Evolutionary conservation across 1,140 invertebrate genomes (phyloP).

Genomic region (Drosophila teissieri): DNA sequence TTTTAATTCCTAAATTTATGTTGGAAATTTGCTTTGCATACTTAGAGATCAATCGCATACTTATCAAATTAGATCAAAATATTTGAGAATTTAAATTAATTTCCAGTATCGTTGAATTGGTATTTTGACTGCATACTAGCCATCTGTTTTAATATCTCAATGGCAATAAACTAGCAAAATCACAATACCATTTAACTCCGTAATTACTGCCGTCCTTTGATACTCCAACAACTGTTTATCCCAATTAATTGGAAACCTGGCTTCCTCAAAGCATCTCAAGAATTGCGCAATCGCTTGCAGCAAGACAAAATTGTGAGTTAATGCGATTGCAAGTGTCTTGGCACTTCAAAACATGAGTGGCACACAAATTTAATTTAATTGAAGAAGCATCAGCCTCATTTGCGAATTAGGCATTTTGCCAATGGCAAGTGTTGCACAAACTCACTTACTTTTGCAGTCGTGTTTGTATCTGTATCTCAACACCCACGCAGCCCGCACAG

Average conservation of each 20-base stretch:
- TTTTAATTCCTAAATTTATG: not conserved
- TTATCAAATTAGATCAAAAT: not conserved
- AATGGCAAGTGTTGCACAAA: conserved; percentile 41
- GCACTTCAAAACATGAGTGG: conserved; percentile 34
- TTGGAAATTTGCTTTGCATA: too few relatives aligned
- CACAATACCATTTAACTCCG: not conserved
- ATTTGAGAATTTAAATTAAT: not conserved
- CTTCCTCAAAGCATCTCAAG: conserved; percentile 24
- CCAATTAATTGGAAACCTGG: conserved; percentile 17
- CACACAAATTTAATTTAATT: conserved; percentile 45
- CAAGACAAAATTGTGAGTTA: conserved; percentile 6
- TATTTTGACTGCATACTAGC: not conserved
- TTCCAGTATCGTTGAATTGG: not conserved
- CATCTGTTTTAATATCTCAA: not conserved
- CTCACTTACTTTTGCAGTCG: conserved; percentile 13
- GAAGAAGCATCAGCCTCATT: conserved; percentile 25
- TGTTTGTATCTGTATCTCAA: conserved; percentile 6
- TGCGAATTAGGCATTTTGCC: conserved; percentile 46
- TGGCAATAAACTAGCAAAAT: not conserved
- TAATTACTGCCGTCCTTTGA: not conserved
- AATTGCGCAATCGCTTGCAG: conserved; percentile 36
- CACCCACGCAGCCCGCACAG: conserved; percentile 27
- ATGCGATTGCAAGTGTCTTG: conserved; percentile 25
- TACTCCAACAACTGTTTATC: conserved; percentile 6
- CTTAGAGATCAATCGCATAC: too few relatives aligned